Evolutionary conservation across 2,888 invertebrate genomes (phyloP), one percentile per base, ranked within the genome.

Genomic region (Stictocephala bisonia): DNA sequence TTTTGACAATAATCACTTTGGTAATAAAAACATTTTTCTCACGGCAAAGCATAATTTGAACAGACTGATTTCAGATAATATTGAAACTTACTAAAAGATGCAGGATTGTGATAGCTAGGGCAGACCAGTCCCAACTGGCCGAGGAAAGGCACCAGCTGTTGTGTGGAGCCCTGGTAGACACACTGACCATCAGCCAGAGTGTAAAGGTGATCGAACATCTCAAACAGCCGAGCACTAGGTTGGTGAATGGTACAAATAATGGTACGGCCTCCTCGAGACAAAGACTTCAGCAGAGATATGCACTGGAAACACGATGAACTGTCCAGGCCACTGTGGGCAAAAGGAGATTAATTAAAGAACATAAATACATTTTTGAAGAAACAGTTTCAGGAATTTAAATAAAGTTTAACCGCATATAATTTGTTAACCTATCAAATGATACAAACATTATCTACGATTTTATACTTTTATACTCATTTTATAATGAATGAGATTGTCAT

Each of bases 161-260:
- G 91, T 0, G 96, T 94, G 74, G 92, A 93, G 68, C 97, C 97
- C 82, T 96, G 94, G 84, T 97, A 98, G 13, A 97, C 94, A 83
- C 97, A 97, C 83, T 96, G 94, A 0, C 97, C 97, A 79, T 96
- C 96, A 15, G 97, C 94, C 77, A 98, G 84, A 3, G 97, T 96
- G 84, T 97, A 97, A 77, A 98, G 86, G 84, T 97, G 93, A 83
- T 97, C 97, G 82, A 97, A 97, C 94, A 96, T 97, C 85, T 97
- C 97, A 81, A 97, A 97, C 77, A 97, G 86, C 80, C 97, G 90
- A 20, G 97, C 97, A n/a, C 96, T 96, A 0, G 97, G 97, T 83
- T 97, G 97, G 85, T 97, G 97, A 73, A 96, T 95, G 26, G 97
- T 97, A 83, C 97, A 97, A 79, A 97, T 95, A 79, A 97, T 95